Evolutionary conservation across 2,888 invertebrate species (phyloP), one percentile per base, ranked within the genome.

Genomic region (Argyresthia albistria): DNA sequence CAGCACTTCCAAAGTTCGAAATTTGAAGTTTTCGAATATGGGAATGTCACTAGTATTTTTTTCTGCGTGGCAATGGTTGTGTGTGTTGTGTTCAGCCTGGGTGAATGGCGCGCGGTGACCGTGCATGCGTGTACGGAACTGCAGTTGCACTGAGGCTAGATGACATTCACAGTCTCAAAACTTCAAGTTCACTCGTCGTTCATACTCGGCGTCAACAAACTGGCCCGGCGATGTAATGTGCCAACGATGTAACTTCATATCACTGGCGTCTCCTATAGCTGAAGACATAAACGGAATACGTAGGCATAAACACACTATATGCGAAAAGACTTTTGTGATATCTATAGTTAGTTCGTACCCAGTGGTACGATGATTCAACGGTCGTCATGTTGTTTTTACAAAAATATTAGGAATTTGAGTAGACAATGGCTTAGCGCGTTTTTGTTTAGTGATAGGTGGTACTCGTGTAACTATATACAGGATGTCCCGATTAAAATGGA

Each of bases 121-220:
- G 79, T 80, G 80, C 76, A 71, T 67, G 69, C 82, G 69, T 68
- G 71, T 71, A 73, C 72, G 69, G 72, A 64, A 79, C 76, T 73
- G 77, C 76, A 73, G 60, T 71, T 67, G 73, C 72, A 83, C 81
- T 83, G 84, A 78, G 76, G 61, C 79, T 80, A 79, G 82, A 76
- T 83, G 84, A 83, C 84, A 84, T 84, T 84, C 83, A 69, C 81
- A 66, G 72, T 76, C 75, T 80, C 78, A 74, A 74, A 72, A 73
- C 77, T 25, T 74, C 82, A 86, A 83, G 83, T 84, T 81, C 82
- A 83, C 25, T 25, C 25, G 25, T 25, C 25, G 25, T 6, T 25
- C 25, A 25, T 25, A 25, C 25, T 25, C 25, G 25, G 68, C 80
- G 79, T 77, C 80, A 79, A 78, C 75, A 79, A 74, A 76, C 79